Base-by-base conservation (phyloP, 2,888 invertebrate genomes). In the Shargacucullia verbasci region DNA sequence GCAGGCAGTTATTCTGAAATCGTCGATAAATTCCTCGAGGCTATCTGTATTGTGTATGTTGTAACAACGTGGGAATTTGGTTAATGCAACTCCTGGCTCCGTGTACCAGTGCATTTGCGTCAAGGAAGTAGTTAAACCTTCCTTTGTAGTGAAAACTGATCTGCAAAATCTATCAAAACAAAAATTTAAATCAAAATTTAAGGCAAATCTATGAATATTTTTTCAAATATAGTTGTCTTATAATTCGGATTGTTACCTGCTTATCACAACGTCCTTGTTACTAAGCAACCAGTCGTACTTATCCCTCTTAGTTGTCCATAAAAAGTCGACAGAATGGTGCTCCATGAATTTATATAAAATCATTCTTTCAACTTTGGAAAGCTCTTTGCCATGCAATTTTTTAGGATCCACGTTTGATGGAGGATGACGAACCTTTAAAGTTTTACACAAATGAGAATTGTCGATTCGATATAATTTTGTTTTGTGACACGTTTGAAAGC, bases 81-180 rank as follows among this genome's bases (percentile, higher is more conserved):
- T 96, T 68, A 96, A 94, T 0, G 98, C 96, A 29, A 97, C 95
- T 8, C 97, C 97, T 8, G 96, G 96, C 75, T 98, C 97, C 45
- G 96, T 97, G 83, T 96, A 96, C 97, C 98, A 98, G 83, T 98
- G 96, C 91, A 97, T 96, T 83, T 98, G 97, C 46, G 96, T 96
- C 35, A 98, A 88, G 59, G 97, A 96, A 15, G 95, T 93, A 69
- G 97, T 97, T 31, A 98, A 88, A 2, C 98, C 98, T 86, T 98
- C 98, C 95, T 99, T 99, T 0, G 98, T 98, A 0, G 99, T 98
- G 83, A 99, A 99, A 48, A 97, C 95, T 0, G 98, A 98, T 78
- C 97, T 95, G 73, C 96, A 97, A 87, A 97, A 98, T 79, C 98
- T 96, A 86, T 96, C 96, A 52, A 71, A 79, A 97, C 96, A 52